Base-by-base conservation (phyloP, 2,113 vertebrate species). In the Anthoscopus minutus region DNA sequence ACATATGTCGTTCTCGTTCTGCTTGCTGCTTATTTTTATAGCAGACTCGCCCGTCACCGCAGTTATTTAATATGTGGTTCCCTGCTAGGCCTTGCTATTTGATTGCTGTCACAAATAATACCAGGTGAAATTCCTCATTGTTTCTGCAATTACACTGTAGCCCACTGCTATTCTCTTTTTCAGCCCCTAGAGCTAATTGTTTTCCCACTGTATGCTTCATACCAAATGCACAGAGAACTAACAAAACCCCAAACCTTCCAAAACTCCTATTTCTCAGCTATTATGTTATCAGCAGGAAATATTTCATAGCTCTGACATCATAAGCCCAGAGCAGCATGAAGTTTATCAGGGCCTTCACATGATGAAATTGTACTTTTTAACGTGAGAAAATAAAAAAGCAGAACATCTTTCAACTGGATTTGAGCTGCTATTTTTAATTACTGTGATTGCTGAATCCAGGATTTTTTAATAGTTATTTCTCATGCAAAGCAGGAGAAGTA, bases 271-370 rank as follows among this genome's bases (percentile, higher is more conserved):
- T 96, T 96, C 96, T 96, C 96, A 89, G 91, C 95, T 96, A 92
- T 94, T 90, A 92, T 92, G 77, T 91, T 94, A 92, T 71, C 94
- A 96, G 94, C 94, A 42, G 95, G 94, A 81, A 94, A 65, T 84
- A 78, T 94, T 94, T 91, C 84, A 92, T 93, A 89, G 70, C 84
- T 94, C 89, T 94, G 95, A 93, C 91, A 96, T 95, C 93, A 89
- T 76, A 67, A 92, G 50, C 95, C 87, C 95, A 2, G 18, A 94
- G 87, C 94, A 95, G 93, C 93, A 60, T 81, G 84, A 91, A 82
- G 87, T 93, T 95, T 89, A 70, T 66, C 93, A 56, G 70, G 71
- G 82, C 88, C 71, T 92, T 91, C 64, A 4, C 65, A 27, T 86
- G 64, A 86, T 93, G 80, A 94, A 92, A 96, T 92, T 88, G 90